These are phyloP conservation scores for Hippoglossus stenolepis DNA, from an alignment of 2,113 vertebrate species.

Conservation along the genomic window DNA sequence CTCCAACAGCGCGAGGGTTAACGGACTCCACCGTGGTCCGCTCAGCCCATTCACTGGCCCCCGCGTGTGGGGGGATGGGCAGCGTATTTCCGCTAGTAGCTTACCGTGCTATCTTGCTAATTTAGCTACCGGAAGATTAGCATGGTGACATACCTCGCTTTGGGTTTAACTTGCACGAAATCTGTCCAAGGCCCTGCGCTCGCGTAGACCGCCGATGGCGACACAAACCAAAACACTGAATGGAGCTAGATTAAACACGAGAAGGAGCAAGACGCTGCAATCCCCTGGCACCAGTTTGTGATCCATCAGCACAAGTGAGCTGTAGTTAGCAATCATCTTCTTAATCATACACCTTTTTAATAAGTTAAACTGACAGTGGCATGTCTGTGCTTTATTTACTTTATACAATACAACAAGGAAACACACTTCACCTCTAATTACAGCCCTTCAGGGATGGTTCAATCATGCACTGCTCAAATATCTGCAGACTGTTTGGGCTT, in stretches of 20 bases:
- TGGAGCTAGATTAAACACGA: background rate
- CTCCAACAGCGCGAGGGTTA: background rate
- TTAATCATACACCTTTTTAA: too few species aligned
- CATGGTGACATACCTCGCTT: constrained; percentile 19
- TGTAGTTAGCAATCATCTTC: background rate
- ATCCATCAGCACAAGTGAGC: background rate
- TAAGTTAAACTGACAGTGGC: background rate
- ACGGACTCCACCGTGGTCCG: constrained; percentile 31
- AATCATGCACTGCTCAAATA: background rate
- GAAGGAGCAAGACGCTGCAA: background rate
- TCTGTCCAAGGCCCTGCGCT: background rate
- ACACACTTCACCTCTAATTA: background rate
- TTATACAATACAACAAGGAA: background rate
- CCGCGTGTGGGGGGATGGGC: constrained; percentile 48
- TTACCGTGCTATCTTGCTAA: constrained; percentile 25
- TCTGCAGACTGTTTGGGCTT: constrained; percentile 14
- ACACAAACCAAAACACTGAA: background rate
- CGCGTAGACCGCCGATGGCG: background rate
- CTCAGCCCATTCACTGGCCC: constrained; percentile 24
- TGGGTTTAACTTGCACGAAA: constrained; percentile 20
- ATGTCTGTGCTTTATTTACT: background rate
- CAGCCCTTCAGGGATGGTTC: background rate
- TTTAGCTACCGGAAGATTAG: constrained; percentile 38
- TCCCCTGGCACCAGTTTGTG: background rate
- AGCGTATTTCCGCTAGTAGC: constrained; percentile 27